Evolutionary conservation across 1,140 invertebrate genomes (phyloP), one percentile per base, ranked within the genome.

Genomic region (Pemphigus obesinymphae): DNA sequence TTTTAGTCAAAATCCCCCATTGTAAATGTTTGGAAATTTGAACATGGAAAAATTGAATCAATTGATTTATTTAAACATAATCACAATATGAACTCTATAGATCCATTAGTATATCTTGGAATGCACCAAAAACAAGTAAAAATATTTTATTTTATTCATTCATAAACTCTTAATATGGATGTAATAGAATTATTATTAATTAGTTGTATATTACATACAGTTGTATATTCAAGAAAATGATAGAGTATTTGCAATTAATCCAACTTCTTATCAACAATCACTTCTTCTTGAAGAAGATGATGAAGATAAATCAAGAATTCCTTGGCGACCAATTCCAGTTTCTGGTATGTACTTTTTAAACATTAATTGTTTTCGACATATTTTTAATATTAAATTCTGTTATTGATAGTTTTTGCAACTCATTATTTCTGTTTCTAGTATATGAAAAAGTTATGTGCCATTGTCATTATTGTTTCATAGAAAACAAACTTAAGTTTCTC

Each of bases 71-170:
- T 96, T 84, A 89, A 90, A 82, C 87, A 87, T 11, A 31, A 70
- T 6, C 55, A 87, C 89, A 55, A 78, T 82, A 70, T 76, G 20
- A 34, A 83, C 53, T 82, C 84, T 76, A 75, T 83, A 72, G 82
- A 87, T 63, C 93, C 94, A 1, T 89, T 91, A 15, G 88, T 97
- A 4, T 97, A 97, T 88, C 87, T 97, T 48, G 95, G 95, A 58
- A 93, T 94, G 88, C 93, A 96, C 87, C 89, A 95, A 40, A 92
- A 92, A 84, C 94, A 96, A 89, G 90, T 91, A 82, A 83, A 83
- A 31, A 17, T 45, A 68, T 73, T 34, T 45, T 29, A 70, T n/a
- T 37, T 6, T 40, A 68, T 68, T 13, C 0, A 40, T 34, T n/a
- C 0, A 15, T 11, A 37, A 20, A 31, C 31, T 34, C 17, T 34